A percentile compares a stretch with the other conserved stretches of the same genome.
phyloP scores from a whole-genome alignment of 2,888 invertebrate species.

The Archips crataeganus region DNA sequence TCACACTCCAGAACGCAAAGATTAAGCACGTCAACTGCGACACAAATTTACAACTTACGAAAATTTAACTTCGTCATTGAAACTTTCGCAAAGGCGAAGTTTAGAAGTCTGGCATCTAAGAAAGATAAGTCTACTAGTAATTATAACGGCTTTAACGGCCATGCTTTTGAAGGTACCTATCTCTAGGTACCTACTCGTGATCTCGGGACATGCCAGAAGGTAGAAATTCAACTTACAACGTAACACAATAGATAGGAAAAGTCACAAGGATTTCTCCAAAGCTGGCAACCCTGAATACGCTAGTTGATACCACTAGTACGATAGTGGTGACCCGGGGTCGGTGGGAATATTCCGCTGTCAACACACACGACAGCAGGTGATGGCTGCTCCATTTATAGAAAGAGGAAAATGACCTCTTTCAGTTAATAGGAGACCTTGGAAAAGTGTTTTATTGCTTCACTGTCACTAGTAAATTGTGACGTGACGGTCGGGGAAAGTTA shows the following conservation, averaged over 20 bases:
- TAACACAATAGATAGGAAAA: neutral
- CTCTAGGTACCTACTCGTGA: no score
- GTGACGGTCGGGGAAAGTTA: neutral
- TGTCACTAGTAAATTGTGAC: neutral
- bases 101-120: neutral
- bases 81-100: conserved; percentile 4
- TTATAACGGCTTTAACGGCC: no score
- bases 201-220: no score
- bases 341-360: conserved; percentile 56
- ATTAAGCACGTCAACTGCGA: conserved; percentile 13
- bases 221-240: no score
- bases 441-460: neutral
- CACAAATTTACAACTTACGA: neutral
- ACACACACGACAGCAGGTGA: conserved; percentile 50
- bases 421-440: conserved; percentile 1
- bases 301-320: conserved; percentile 43
- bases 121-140: neutral
- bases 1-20: neutral
- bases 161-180: no score
- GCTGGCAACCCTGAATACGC: conserved; percentile 48
- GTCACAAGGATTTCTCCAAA: neutral
- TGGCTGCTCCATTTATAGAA: conserved; percentile 4
- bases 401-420: neutral
- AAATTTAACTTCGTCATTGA: neutral
- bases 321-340: conserved; percentile 48